Conservation (phyloP, 2,797 vertebrate species). For the Falco berigora region DNA sequence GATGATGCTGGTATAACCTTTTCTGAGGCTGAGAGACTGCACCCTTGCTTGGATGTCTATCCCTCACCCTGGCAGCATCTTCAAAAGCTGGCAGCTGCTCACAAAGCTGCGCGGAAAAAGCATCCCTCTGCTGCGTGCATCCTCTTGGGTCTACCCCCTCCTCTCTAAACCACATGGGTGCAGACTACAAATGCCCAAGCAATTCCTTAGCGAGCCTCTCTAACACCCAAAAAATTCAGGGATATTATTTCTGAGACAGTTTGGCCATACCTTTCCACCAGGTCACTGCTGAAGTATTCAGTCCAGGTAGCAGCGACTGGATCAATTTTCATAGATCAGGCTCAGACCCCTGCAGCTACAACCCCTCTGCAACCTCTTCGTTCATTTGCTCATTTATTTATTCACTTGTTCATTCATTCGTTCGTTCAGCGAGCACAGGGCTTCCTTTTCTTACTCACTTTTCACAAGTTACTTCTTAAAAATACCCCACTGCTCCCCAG, state of each 20-base stretch:
- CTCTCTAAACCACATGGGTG: not conserved
- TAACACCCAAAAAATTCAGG: not conserved
- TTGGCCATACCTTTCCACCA: not conserved
- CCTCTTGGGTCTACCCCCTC: not conserved
- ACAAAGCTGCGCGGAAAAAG: not conserved
- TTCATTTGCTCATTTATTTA: not conserved
- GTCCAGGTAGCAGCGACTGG: not conserved
- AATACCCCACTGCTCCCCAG: not conserved
- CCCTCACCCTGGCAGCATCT: not conserved
- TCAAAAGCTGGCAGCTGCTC: not conserved
- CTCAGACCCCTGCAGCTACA: not conserved
- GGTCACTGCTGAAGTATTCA: not conserved
- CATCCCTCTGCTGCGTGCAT: not conserved
- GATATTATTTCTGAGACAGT: not conserved
- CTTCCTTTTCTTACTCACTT: not conserved
- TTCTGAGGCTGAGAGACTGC: not conserved
- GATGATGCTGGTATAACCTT: fast-evolving
- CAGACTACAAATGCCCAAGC: not conserved
- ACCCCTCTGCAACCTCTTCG: not conserved
- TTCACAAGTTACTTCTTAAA: not conserved
- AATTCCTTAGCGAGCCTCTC: not conserved
- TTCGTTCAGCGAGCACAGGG: not conserved
- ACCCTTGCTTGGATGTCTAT: not conserved
- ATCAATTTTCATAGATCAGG: not conserved
- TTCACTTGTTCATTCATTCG: not conserved